Conservation (phyloP, 1,140 invertebrate genomes). For the Drosophila lacertosa region DNA sequence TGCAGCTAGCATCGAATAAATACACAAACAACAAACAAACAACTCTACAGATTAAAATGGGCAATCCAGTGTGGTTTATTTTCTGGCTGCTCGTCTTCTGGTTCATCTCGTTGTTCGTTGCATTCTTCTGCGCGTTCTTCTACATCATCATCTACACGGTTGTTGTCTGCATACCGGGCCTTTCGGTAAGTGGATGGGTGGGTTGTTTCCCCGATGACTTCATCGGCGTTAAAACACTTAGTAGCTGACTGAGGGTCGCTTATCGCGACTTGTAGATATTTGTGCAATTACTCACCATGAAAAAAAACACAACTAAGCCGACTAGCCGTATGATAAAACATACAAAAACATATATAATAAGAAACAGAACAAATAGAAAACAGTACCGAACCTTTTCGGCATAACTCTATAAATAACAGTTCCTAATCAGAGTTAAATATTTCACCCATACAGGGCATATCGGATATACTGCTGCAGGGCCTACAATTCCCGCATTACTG, state of each 20-base stretch:
- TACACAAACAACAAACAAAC: slow-evolving; percentile 46
- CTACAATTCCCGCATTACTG: slow-evolving; percentile 89
- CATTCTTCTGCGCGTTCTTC: slow-evolving; percentile 89
- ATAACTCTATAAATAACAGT: neutral
- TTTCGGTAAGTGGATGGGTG: slow-evolving; percentile 85
- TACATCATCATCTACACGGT: slow-evolving; percentile 90
- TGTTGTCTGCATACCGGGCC: slow-evolving; percentile 88
- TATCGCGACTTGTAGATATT: slow-evolving; percentile 50
- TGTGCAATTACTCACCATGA: slow-evolving; percentile 60
- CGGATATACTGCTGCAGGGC: slow-evolving; percentile 88
- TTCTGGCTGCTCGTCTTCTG: slow-evolving; percentile 92
- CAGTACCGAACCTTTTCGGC: neutral
- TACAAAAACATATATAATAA: neutral
- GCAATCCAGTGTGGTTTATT: slow-evolving; percentile 88
- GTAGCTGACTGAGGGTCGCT: slow-evolving; percentile 30
- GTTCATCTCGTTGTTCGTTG: slow-evolving; percentile 89
- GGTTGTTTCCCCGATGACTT: slow-evolving; percentile 24
- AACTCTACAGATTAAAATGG: slow-evolving; percentile 70
- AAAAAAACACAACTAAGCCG: slow-evolving; percentile 8
- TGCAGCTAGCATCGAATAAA: slow-evolving; percentile 36
- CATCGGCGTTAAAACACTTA: slow-evolving; percentile 18
- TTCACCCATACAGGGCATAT: slow-evolving; percentile 86
- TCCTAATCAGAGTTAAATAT: slow-evolving; percentile 23
- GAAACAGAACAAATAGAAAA: neutral
- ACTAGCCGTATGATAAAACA: slow-evolving; percentile 42